Base-by-base conservation (phyloP, 2,888 invertebrate species). In the Apotomis turbidana region DNA sequence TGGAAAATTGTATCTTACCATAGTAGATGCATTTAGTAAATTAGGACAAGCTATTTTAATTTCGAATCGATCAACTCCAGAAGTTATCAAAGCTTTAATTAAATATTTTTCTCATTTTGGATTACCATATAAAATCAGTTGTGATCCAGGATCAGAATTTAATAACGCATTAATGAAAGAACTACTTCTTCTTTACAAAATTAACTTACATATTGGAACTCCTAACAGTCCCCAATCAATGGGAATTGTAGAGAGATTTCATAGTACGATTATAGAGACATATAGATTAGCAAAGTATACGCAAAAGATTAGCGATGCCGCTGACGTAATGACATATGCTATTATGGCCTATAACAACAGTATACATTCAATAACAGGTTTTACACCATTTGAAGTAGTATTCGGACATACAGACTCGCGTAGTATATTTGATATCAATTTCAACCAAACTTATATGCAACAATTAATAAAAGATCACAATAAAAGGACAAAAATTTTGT, bases 21-120 rank as follows among this genome's bases (percentile, higher is more conserved):
- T 67, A 27, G 36, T 67, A 0, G 67, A 67, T 13, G 67, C 58
- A 13, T 67, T 67, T 10, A 67, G 58, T 51, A 58, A 68, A 59
- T 36, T 68, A 44, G 68, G 59, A 44, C 52, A 68, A 52, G 59
- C 59, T 1, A 67, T 67, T 12, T 3, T 38, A 12, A 59, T 59
- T 10, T 5, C 5, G 8, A 59, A 68, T 12, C 38, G 68, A 52
- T 59, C 52, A 5, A 68, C 68, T 12, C 60, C 52, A 12, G 44
- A 68, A 44, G 60, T 68, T 5, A 15, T 51, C 3, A 60, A 54
- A n/a, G 41, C 52, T 12, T 2, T 68, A 27, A 52, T 68, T 4
- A 60, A 68, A 54, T 54, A 58, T 12, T 67, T 67, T 36, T 27
- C 9, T 12, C 8, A 5, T 5, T 66, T 49, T 6, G 66, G 66